Conservation (phyloP, 2,797 vertebrate genomes). For the Centropyge bicolor region DNA sequence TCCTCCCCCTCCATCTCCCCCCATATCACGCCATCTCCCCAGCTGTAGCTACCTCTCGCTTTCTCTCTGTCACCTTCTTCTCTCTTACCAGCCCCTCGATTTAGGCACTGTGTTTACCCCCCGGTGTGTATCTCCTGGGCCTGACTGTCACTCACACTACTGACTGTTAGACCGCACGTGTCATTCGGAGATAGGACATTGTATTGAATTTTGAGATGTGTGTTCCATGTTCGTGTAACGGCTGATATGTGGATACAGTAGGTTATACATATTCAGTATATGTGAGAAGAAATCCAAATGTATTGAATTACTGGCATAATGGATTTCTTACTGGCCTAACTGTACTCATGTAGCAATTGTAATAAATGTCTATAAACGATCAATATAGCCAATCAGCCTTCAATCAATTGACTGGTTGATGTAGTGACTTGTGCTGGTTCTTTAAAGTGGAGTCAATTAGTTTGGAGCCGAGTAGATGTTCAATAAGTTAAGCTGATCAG, state of each 20-base stretch:
- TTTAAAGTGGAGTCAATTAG: too few relatives aligned
- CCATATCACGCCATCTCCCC: constrained; percentile 49
- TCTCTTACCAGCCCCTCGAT: constrained; percentile 55
- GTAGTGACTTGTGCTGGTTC: too few relatives aligned
- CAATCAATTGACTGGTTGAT: too few relatives aligned
- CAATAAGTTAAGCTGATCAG: too few relatives aligned
- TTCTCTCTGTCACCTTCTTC: constrained; percentile 61
- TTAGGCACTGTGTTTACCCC: constrained; percentile 62
- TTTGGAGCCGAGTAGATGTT: too few relatives aligned
- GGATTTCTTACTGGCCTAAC: neutral
- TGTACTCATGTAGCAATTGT: neutral
- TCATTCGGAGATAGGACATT: constrained; percentile 37
- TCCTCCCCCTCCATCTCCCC: neutral
- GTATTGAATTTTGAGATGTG: constrained; percentile 53
- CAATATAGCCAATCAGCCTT: neutral
- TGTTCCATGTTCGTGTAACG: constrained; percentile 26
- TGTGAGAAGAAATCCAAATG: neutral
- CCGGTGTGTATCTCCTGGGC: constrained; percentile 56
- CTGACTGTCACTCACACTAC: constrained; percentile 65
- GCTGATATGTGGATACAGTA: neutral
- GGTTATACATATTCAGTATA: neutral
- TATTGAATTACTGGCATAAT: neutral
- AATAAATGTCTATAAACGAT: neutral
- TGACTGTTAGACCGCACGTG: constrained; percentile 43
- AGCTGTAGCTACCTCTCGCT: constrained; percentile 39